Percentiles rank a stretch among this genome's conserved stretches.
These are phyloP conservation scores for Rousettus leschenaultii DNA, from an alignment of 2,113 vertebrate genomes.

Conservation along the genomic window DNA sequence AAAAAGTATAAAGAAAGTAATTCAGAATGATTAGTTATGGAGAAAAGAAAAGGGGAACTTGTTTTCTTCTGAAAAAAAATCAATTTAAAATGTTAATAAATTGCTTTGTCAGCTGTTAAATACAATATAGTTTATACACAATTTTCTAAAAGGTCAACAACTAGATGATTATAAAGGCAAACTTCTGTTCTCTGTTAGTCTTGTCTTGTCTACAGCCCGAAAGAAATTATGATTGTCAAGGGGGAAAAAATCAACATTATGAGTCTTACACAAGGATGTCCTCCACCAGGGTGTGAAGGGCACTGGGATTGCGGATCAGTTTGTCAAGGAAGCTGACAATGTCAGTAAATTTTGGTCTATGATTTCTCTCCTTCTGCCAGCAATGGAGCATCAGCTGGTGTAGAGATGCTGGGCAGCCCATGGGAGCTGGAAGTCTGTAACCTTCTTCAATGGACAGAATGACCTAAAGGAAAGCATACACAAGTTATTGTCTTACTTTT, in stretches of 20 bases:
- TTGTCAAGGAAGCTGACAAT: slow-evolving; percentile 96
- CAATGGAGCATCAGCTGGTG: slow-evolving; percentile 97
- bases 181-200: neutral
- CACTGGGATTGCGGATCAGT: slow-evolving; percentile 95
- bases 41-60: neutral
- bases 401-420: slow-evolving; percentile 95
- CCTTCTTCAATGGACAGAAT: slow-evolving; percentile 98
- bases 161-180: neutral
- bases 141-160: neutral
- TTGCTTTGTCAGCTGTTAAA: slow-evolving; percentile 26
- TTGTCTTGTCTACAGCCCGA: neutral
- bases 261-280: slow-evolving; percentile 91
- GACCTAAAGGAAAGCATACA: slow-evolving; percentile 83
- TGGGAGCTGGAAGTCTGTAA: slow-evolving; percentile 95
- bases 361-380: slow-evolving; percentile 97
- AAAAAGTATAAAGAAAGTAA: slow-evolving; percentile 29
- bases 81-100: neutral
- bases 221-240: neutral
- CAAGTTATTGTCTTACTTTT: slow-evolving; percentile 32
- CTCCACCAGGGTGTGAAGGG: slow-evolving; percentile 93
- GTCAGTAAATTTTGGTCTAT: slow-evolving; percentile 94
- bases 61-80: neutral
- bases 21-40: slow-evolving; percentile 34
- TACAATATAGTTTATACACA: slow-evolving; percentile 28
- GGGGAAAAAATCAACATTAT: neutral